Evolutionary conservation across 2,113 vertebrate genomes (phyloP), one percentile per base, ranked within the genome.

Genomic region (Penelope pileata): DNA sequence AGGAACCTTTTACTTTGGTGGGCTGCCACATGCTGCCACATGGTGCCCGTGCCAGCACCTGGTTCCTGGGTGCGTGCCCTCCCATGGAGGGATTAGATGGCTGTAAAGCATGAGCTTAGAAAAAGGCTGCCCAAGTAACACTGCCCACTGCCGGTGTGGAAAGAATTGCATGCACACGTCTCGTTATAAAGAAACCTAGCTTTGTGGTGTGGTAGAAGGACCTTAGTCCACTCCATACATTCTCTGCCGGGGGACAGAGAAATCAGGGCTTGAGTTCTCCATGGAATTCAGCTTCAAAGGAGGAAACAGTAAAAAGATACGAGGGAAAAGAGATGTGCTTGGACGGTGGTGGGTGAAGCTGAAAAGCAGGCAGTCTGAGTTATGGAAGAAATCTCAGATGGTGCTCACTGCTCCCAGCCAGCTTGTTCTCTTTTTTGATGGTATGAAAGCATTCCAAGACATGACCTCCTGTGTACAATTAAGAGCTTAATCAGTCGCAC

Each of bases 361-460:
- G 73, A 64, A 77, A 88, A 88, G 51, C 54, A 91, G 93, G 78
- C 60, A 78, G 72, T 56, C 60, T 58, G 83, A 86, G n/a, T 54
- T 82, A 75, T 3, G 40, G 63, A 45, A 88, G 40, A 56, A 56
- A 81, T 80, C 64, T 97, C 82, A 95, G 88, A 93, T 81, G 76
- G 88, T 88, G 56, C 79, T 58, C 79, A 13, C 21, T 94, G 68
- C 80, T 94, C 53, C 66, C 62, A 94, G 80, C 14, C 88, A 91
- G 48, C 53, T 88, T 90, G 51, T 68, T 91, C 86, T 82, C 56
- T 88, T 93, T 72, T 53, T 54, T 86, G 66, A 90, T 50, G 40
- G 40, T 56, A 85, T 93, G 88, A 90, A 94, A 86, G n/a, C 48
- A 60, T 73, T 91, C 88, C 51, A 88, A 90, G 73, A 72, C 32